Evolutionary conservation across 2,888 invertebrate species (phyloP), one percentile per base, ranked within the genome.

Genomic region (Harmothoe impar): DNA sequence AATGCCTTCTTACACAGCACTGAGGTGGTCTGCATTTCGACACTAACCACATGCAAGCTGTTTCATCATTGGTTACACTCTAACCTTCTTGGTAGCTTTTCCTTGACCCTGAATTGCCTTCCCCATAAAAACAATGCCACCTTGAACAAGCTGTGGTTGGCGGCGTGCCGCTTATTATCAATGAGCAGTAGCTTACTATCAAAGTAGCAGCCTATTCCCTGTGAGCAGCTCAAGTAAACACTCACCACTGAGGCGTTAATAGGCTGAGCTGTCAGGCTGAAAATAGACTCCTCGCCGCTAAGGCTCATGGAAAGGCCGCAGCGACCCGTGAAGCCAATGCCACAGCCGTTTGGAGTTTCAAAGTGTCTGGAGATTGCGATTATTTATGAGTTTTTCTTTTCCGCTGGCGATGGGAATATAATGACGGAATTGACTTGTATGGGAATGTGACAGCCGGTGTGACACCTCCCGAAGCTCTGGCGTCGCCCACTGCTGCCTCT

Each of bases 401-500:
- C 62, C 1, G 33, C 35, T 81, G 81, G 20, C 25, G 43, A 43
- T n/a, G 23, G 81, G 20, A 35, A 81, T 43, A 17, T 81, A 81
- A 81, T 43, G 81, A 43, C 35, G 33, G 81, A 33, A 81, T 81
- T 81, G 81, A 81, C 81, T 81, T 81, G 35, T 81, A 81, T 81
- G 81, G 81, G 81, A 81, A 81, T n/a, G 20, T n/a, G 35, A 25
- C 81, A 81, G 81, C 33, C 81, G 72, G 29, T 0, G 0, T 43
- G 81, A 81, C 81, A 81, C 81, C 81, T 81, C 17, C 3, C 81
- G 5, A 12, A 25, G 72, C 72, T 72, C 29, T 15, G 29, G 72
- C 29, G 3, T 29, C 72, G 3, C 1, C 20, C 72, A 29, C 7
- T 43, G 43, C 5, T 43, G 23, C 62, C 62, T 5, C 5, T 20